Evolutionary conservation across 2,888 invertebrate genomes (phyloP), one percentile per base, ranked within the genome.

Genomic region (Drosophila prolongata): DNA sequence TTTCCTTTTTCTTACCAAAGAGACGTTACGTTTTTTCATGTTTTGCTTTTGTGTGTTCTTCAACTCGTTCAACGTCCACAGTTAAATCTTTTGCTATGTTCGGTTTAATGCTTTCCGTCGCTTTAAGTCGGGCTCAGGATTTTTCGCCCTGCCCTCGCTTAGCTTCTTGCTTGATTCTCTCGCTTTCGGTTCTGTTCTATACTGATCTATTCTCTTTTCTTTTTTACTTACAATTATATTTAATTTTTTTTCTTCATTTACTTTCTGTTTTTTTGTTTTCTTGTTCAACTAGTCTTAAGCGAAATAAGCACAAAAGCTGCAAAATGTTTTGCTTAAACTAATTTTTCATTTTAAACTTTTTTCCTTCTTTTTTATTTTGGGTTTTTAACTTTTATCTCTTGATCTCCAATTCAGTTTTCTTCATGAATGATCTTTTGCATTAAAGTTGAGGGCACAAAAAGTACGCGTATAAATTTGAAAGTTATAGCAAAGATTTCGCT

Each of bases 201-300:
- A 43, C 40, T 69, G 67, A 65, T 57, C 43, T 69, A 52, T 57
- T 68, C 64, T 62, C 57, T 40, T 68, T 71, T 77, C 61, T 59
- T 79, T 67, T 76, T 78, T 71, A 89, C 80, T 79, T 80, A 79
- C 52, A 76, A 73, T 72, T 76, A 79, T 67, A 76, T 80, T 82
- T 78, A 78, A 76, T 61, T 79, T 66, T 66, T 67, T 72, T 67
- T 62, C 46, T 40, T 70, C 46, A 76, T 77, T 76, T 67, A 71
- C 57, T 78, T 80, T 72, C 64, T 54, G n/a, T 60, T 64, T 42
- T 50, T 52, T 60, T 38, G 27, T 37, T 79, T 78, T 74, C 87
- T 80, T 77, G 64, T 77, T 90, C 87, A 90, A 84, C 90, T 90
- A 90, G 89, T 81, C 88, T 84, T 87, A 87, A 87, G 87, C 87